These are phyloP conservation scores for Tachypleus tridentatus DNA, from an alignment of 1,140 invertebrate species.

Conservation along the genomic window DNA sequence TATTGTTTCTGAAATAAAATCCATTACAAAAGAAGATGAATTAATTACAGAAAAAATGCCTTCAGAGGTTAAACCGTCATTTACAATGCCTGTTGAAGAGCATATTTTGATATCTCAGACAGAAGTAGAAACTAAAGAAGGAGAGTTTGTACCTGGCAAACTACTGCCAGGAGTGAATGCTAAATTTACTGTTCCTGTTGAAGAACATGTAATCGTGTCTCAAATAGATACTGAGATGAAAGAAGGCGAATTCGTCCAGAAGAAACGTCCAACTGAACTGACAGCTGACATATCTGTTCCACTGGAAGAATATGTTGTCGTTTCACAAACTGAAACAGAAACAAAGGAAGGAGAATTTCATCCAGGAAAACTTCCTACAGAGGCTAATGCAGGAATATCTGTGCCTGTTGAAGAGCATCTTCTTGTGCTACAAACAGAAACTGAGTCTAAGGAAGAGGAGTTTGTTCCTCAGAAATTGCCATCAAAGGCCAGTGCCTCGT, in stretches of 20 bases:
- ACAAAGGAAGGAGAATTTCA: constrained; percentile 11
- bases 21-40: constrained; percentile 2
- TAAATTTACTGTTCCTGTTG: constrained; percentile 11
- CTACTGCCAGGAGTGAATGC: constrained; percentile 1
- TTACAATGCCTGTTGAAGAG: constrained; percentile 8
- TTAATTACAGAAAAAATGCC: constrained; percentile 10
- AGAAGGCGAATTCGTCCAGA: constrained; percentile 9
- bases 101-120: constrained; percentile 14
- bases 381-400: constrained; percentile 9
- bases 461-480: constrained; percentile 12
- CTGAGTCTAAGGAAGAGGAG: constrained; percentile 17
- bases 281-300: constrained; percentile 14
- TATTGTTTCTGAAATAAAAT: constrained; percentile 3
- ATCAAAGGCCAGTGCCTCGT: constrained; percentile 3
- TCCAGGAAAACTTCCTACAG: constrained; percentile 9
- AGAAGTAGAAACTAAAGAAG: constrained; percentile 16
- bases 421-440: constrained; percentile 9
- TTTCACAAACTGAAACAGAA: constrained; percentile 15
- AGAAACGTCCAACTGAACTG: constrained; percentile 10
- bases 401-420: constrained; percentile 16
- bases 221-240: constrained; percentile 11
- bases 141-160: constrained; percentile 1
- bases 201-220: constrained; percentile 14
- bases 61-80: constrained; percentile 1
- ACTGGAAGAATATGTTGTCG: constrained; percentile 10